A percentile compares a stretch with the other conserved stretches of the same genome.
Conservation (phyloP, 2,888 invertebrate species). For the Copidosoma aretas region DNA sequence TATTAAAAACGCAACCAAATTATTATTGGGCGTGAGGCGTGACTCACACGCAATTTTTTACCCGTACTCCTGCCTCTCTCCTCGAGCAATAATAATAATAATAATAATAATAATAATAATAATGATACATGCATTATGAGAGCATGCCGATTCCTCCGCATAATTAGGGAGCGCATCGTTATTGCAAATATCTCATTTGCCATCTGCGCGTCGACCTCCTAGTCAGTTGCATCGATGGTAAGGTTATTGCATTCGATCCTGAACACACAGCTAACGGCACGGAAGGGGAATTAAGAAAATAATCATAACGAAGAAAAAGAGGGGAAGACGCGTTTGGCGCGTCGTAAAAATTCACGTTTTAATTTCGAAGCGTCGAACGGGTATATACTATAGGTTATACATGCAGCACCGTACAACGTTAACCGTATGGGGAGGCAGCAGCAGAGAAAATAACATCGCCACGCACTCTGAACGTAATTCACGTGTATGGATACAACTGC, state of each 20-base stretch:
- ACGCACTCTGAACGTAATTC: conserved; percentile 3
- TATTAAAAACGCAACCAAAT: conserved; percentile 21
- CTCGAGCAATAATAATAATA: no score
- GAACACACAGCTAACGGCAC: background rate
- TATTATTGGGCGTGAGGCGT: conserved; percentile 27
- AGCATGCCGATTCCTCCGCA: background rate
- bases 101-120: no score
- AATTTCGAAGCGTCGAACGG: conserved; percentile 21
- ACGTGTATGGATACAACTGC: background rate
- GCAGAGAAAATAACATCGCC: background rate
- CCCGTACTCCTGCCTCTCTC: background rate
- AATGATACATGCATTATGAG: no score
- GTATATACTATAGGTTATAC: conserved; percentile 27
- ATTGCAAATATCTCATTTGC: conserved; percentile 30
- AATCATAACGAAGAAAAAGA: background rate
- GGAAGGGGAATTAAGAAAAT: background rate
- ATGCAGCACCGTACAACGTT: conserved; percentile 17
- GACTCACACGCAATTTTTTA: conserved; percentile 1
- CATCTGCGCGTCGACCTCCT: background rate
- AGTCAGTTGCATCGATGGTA: background rate
- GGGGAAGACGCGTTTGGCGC: conserved; percentile 22
- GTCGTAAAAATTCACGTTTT: conserved; percentile 34
- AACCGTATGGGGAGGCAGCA: background rate
- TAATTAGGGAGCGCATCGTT: conserved; percentile 23
- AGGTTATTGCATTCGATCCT: conserved; percentile 23